Base-by-base conservation (phyloP, 2,888 invertebrate species). In the Sussaba pulchella region DNA sequence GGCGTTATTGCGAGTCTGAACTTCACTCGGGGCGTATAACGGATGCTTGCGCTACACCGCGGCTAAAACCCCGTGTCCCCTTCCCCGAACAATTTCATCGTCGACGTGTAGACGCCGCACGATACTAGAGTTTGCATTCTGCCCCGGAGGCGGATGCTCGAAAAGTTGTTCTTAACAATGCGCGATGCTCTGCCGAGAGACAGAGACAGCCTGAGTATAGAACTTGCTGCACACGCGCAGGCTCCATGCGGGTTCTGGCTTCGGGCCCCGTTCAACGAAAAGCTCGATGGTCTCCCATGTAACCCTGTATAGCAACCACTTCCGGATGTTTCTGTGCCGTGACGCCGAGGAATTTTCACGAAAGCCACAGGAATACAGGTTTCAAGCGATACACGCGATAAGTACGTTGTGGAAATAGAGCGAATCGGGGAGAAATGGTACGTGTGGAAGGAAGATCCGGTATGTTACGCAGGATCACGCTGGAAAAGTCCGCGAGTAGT, bases 91-190 rank as follows among this genome's bases (percentile, higher is more conserved):
- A 52, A 67, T 75, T 80, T 80, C 75, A 66, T 74, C 69, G 74
- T 47, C 39, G 54, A 57, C 26, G 31, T 41, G 66, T 47, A 71
- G 54, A 39, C 36, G 14, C 17, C 26, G 1, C 17, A 17, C 21
- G 31, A 41, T 74, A 21, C 41, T 57, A 63, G 76, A 81, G 81
- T 81, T 81, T 69, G 73, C 67, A 77, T 70, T 77, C 72, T 69
- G 69, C 77, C 81, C 54, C 45, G 50, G 72, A 69, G 80, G 72
- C 72, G 72, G 64, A 63, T 77, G 81, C 77, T 77, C 77, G 77
- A 81, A 81, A 81, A 81, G 77, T 81, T 81, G 73, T 66, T 81
- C 69, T 50, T 69, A 81, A 81, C 81, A 81, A 81, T 81, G 77
- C 77, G 69, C 76, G 63, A 81, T 69, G 69, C 70, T 66, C 31